A percentile compares a stretch with the other conserved stretches of the same genome.
These are phyloP conservation scores for Nothoprocta perdicaria DNA, from an alignment of 2,113 vertebrate species.

Conservation along the genomic window DNA sequence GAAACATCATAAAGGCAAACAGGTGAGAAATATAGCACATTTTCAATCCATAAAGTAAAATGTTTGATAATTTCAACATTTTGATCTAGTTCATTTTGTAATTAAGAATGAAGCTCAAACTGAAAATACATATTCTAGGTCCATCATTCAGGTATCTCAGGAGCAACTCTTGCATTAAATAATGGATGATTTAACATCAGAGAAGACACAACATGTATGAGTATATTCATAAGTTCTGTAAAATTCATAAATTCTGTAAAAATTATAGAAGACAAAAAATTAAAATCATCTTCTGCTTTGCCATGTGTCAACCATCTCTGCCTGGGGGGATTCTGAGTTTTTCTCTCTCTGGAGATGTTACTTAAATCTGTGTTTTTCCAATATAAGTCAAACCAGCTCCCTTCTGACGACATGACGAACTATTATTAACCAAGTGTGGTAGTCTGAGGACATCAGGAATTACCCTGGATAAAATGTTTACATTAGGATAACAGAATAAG, in stretches of 20 bases:
- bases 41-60: background rate
- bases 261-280: background rate
- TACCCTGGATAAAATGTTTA: background rate
- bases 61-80: background rate
- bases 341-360: background rate
- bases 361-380: slow-evolving; percentile 15
- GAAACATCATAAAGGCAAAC: background rate
- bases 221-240: background rate
- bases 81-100: background rate
- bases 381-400: slow-evolving; percentile 9
- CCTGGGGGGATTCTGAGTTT: background rate
- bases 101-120: background rate
- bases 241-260: background rate
- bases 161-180: background rate
- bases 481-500: slow-evolving; percentile 17
- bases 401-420: slow-evolving; percentile 6
- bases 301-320: background rate
- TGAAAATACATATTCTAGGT: background rate
- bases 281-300: background rate
- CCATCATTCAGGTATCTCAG: background rate
- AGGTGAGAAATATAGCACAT: background rate
- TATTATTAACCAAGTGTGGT: background rate
- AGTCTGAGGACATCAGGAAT: slow-evolving; percentile 16
- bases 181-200: background rate
- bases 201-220: fast-evolving